phyloP scores from a whole-genome alignment of 2,113 vertebrate genomes.

The Grallaria varia region DNA sequence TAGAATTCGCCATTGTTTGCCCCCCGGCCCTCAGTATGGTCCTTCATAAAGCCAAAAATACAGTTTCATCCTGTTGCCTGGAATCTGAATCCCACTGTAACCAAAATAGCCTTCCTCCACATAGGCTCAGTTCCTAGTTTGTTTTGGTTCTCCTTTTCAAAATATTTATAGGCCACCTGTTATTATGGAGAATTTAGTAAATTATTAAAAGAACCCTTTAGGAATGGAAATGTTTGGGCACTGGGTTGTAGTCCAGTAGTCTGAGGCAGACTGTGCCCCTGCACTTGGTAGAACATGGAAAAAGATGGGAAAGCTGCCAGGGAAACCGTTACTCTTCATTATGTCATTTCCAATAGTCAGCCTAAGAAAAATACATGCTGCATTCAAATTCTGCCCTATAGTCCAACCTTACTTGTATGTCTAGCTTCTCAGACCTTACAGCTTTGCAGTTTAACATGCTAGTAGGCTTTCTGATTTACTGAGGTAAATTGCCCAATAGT shows the following conservation, averaged over 20 bases:
- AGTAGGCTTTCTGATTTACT: neutral
- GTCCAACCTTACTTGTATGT: neutral
- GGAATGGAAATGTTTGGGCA: neutral
- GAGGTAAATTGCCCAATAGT: neutral
- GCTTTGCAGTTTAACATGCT: neutral
- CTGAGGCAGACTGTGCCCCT: neutral
- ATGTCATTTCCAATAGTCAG: neutral
- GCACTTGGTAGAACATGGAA: neutral
- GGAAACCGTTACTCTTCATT: neutral
- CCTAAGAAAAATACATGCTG: neutral
- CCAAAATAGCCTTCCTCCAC: neutral
- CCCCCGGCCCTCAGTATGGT: accelerated
- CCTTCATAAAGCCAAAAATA: neutral
- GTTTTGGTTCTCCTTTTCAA: neutral
- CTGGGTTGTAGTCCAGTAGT: neutral
- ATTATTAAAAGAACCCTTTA: neutral
- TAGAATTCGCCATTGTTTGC: neutral
- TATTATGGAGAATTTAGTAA: neutral
- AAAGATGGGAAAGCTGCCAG: neutral
- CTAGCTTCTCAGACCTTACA: neutral
- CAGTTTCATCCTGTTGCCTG: neutral
- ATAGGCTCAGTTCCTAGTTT: neutral
- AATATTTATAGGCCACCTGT: neutral
- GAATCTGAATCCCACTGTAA: neutral
- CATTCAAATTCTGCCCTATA: neutral